Evolutionary conservation across 2,113 vertebrate genomes (phyloP).

Genomic region (Mormoops blainvillei): DNA sequence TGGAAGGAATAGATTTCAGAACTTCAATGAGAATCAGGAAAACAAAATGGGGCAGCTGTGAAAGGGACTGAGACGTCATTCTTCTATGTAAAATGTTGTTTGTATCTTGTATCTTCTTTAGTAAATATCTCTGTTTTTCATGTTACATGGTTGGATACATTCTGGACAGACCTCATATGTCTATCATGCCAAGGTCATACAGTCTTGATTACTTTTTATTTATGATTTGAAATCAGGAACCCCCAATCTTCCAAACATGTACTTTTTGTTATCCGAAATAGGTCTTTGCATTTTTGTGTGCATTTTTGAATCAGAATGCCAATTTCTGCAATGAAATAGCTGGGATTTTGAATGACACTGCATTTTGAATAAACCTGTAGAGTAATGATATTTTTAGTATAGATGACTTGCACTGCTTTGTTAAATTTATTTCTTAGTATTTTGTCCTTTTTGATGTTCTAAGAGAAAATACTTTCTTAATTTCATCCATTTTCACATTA

Average conservation of each 20-base stretch:
- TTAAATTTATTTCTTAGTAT: not conserved
- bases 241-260: not conserved
- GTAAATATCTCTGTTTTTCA: too few species aligned
- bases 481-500: not conserved
- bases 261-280: not conserved
- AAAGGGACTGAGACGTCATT: too few species aligned
- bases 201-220: not conserved
- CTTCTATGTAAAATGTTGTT: too few species aligned
- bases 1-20: too few species aligned
- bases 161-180: not conserved
- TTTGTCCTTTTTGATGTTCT: not conserved
- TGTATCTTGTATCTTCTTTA: too few species aligned
- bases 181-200: not conserved
- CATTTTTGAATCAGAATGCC: not conserved
- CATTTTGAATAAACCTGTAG: not conserved
- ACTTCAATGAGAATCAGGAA: too few species aligned
- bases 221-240: not conserved
- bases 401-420: not conserved
- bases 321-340: not conserved
- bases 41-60: too few species aligned
- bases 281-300: not conserved
- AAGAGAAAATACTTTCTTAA: not conserved
- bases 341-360: not conserved
- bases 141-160: too few species aligned
- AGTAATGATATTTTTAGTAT: not conserved